Conservation (phyloP, 2,888 invertebrate species). For the Erebia palarica region DNA sequence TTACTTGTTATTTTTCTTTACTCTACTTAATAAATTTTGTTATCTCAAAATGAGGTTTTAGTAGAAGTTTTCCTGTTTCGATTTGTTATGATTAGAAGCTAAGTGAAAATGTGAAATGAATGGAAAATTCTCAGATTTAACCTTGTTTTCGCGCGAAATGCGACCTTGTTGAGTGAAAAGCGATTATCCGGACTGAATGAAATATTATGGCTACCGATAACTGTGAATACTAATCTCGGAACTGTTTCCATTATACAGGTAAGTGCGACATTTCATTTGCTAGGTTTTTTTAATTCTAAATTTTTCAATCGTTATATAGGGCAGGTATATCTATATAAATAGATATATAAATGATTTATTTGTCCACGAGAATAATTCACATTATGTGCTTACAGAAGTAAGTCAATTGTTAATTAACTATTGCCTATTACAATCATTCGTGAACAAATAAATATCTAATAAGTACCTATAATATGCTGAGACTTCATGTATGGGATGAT, state of each 20-base stretch:
- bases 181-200: conserved; percentile 21
- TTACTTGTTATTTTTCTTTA: neutral
- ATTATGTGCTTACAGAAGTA: no score
- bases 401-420: no score
- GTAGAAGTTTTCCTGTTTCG: neutral
- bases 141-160: conserved; percentile 17
- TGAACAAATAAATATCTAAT: no score
- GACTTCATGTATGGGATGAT: no score
- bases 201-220: conserved; percentile 23
- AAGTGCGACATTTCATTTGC: neutral
- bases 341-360: no score
- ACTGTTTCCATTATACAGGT: conserved; percentile 2
- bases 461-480: no score
- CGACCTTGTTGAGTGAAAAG: conserved; percentile 21
- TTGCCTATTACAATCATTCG: no score
- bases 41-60: neutral
- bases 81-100: neutral
- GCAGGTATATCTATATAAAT: no score
- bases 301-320: no score
- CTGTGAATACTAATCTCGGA: conserved; percentile 28
- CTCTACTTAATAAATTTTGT: neutral
- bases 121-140: neutral
- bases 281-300: no score
- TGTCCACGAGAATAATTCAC: no score
- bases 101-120: neutral